Evolutionary conservation across 2,888 invertebrate species (phyloP).

Genomic region (Lamellibrachia satsuma): DNA sequence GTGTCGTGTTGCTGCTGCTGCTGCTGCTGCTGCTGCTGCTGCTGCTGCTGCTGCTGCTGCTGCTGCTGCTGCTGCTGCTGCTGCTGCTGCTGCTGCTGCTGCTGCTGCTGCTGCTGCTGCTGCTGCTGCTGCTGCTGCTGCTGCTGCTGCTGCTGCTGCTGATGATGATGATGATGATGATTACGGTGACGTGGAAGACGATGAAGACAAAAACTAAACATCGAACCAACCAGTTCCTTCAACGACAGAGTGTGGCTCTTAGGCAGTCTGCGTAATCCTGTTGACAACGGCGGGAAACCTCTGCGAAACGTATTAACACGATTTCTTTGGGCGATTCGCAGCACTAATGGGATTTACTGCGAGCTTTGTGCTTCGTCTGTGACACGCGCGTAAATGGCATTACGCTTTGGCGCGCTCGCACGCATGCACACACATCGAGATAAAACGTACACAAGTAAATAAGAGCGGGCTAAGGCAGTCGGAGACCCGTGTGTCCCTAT

Average conservation of each 20-base stretch:
- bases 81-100: background rate
- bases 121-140: background rate
- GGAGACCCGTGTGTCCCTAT: background rate
- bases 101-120: background rate
- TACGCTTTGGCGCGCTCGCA: background rate
- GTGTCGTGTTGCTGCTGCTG: background rate
- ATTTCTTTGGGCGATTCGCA: constrained; percentile 3
- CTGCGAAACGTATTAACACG: background rate
- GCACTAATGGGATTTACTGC: background rate
- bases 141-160: background rate
- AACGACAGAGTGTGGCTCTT: background rate
- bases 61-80: background rate
- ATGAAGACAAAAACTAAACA: no score
- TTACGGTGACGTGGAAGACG: no score
- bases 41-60: background rate
- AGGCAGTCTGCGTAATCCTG: background rate
- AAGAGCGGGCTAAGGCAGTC: background rate
- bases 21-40: background rate
- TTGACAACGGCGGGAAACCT: background rate
- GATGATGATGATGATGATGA: no score
- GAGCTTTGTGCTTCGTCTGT: background rate
- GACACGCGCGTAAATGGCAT: background rate
- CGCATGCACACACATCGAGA: background rate
- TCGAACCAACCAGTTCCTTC: background rate
- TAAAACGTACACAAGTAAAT: background rate